A percentile compares a stretch with the other conserved stretches of the same genome.
These are phyloP conservation scores for Silurus meridionalis DNA, from an alignment of 2,113 vertebrate species.

Conservation along the genomic window DNA sequence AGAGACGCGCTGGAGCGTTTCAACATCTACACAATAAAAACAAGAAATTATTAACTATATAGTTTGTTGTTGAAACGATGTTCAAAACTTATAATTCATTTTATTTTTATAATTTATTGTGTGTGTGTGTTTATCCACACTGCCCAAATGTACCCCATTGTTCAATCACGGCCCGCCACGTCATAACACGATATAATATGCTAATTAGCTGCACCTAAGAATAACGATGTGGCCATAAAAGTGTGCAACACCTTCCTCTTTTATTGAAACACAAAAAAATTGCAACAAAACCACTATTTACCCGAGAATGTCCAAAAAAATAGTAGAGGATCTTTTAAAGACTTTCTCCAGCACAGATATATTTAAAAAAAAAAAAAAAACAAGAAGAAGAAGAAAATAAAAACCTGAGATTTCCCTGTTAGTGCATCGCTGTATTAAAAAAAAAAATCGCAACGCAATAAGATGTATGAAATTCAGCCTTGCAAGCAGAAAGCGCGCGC, in stretches of 20 bases:
- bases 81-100: neutral
- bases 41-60: neutral
- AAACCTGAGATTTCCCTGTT: slow-evolving; percentile 85
- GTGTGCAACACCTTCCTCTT: slow-evolving; percentile 60
- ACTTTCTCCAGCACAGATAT: slow-evolving; percentile 70
- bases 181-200: neutral
- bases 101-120: too few relatives aligned
- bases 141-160: neutral
- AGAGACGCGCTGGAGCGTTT: neutral
- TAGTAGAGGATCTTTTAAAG: slow-evolving; percentile 36
- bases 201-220: neutral
- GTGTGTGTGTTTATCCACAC: neutral
- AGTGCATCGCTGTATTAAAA: slow-evolving; percentile 53
- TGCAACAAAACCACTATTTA: slow-evolving; percentile 68
- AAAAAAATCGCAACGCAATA: slow-evolving; percentile 51
- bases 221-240: neutral
- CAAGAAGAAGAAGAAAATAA: slow-evolving; percentile 67
- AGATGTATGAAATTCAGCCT: slow-evolving; percentile 27
- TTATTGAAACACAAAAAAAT: slow-evolving; percentile 78
- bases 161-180: neutral
- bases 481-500: slow-evolving; percentile 50
- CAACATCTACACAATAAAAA: too few relatives aligned
- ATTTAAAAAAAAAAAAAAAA: slow-evolving; percentile 5
- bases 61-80: neutral
- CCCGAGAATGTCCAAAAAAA: slow-evolving; percentile 67